Evolutionary conservation across 1,140 invertebrate genomes (phyloP).

Genomic region (Ips typographus): DNA sequence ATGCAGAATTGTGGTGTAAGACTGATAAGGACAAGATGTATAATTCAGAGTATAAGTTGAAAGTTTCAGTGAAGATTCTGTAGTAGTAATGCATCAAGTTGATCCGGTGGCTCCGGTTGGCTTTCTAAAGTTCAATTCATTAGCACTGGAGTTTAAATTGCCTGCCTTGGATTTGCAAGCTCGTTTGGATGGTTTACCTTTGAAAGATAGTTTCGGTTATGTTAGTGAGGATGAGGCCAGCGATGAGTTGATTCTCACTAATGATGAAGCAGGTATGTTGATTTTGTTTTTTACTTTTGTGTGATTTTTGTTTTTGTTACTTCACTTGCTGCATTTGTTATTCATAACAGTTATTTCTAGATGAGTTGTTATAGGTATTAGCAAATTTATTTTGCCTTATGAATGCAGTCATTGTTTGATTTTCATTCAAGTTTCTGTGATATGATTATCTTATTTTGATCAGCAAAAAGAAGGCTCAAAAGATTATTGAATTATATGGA

Average conservation of each 20-base stretch:
- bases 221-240: conserved; percentile 60
- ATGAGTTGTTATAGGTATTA: no score
- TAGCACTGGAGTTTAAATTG: conserved; percentile 73
- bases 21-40: conserved; percentile 45
- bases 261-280: conserved; percentile 52
- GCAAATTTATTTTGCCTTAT: no score
- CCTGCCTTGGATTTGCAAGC: conserved; percentile 51
- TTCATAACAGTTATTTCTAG: no score
- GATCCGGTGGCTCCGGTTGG: conserved; percentile 92
- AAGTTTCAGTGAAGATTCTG: conserved; percentile 74
- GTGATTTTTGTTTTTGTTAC: not conserved
- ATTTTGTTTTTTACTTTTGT: not conserved
- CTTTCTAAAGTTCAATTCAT: conserved; percentile 84
- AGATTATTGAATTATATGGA: no score
- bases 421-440: no score
- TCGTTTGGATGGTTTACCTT: conserved; percentile 55
- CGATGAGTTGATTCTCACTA: conserved; percentile 50
- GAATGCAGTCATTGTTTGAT: no score
- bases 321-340: no score
- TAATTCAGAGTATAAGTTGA: not conserved
- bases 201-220: conserved; percentile 61
- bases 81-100: conserved; percentile 84
- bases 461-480: no score
- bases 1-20: conserved; percentile 88
- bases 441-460: no score